Evolutionary conservation across 2,797 vertebrate species (phyloP).

Genomic region (Limnodromus scolopaceus): DNA sequence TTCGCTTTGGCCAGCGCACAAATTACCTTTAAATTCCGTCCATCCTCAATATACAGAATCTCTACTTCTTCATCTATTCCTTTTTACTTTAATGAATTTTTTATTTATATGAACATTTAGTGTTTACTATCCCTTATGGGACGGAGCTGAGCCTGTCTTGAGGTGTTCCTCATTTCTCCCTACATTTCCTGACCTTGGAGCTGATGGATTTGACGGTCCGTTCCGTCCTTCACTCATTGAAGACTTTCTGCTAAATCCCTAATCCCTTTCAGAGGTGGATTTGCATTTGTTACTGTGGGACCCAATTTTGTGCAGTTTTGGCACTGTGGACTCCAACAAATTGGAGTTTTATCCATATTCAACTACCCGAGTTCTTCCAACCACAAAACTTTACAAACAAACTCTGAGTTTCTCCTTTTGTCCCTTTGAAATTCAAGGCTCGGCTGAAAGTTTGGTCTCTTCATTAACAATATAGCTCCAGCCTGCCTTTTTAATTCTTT

Average conservation of each 20-base stretch:
- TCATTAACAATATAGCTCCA: background rate
- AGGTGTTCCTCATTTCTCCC: background rate
- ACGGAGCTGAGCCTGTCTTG: background rate
- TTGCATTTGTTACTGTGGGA: background rate
- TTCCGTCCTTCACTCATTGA: background rate
- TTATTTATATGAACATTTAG: background rate
- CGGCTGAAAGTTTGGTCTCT: background rate
- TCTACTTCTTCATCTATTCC: background rate
- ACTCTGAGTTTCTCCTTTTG: rapidly evolving
- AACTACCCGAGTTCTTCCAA: background rate
- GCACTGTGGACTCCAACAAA: background rate
- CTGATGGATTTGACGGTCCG: background rate
- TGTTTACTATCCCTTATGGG: background rate
- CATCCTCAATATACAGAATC: background rate
- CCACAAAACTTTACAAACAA: rapidly evolving
- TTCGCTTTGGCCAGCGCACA: background rate
- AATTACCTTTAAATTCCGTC: background rate
- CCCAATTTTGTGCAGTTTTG: background rate
- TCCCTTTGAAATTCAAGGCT: background rate
- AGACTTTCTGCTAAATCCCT: background rate
- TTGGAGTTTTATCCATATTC: background rate
- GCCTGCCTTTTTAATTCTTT: background rate
- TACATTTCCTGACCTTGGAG: rapidly evolving
- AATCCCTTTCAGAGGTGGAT: background rate
- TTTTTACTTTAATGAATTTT: background rate